A percentile compares a stretch with the other conserved stretches of the same genome.
phyloP scores from a whole-genome alignment of 2,113 vertebrate genomes.

The Barbus barbus region DNA sequence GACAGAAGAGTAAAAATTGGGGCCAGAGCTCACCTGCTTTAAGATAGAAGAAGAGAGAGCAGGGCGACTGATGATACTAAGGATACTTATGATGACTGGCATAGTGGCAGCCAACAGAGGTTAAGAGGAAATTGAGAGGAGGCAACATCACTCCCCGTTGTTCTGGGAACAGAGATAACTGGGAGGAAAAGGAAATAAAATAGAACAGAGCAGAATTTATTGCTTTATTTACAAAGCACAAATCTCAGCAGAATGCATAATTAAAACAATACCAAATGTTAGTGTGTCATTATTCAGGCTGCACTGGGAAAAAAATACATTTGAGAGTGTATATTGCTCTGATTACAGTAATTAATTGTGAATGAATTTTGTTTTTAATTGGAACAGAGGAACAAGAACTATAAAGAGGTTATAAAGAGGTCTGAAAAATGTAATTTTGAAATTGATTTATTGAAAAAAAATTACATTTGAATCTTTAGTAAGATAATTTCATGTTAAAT shows the following conservation, averaged over 20 bases:
- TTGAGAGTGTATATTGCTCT: constrained; percentile 7
- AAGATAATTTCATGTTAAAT: not conserved
- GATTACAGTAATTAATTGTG: constrained; percentile 19
- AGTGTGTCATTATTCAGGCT: not conserved
- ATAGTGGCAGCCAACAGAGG: constrained; percentile 9
- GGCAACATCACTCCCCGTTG: not conserved
- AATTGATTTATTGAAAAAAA: not conserved
- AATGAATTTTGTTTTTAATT: not conserved
- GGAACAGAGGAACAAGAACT: not conserved
- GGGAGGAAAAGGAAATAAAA: not conserved
- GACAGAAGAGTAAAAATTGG: constrained; percentile 47
- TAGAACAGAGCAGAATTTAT: not conserved
- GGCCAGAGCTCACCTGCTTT: constrained; percentile 53
- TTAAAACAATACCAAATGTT: not conserved
- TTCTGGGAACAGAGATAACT: not conserved
- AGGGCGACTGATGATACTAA: constrained; percentile 44
- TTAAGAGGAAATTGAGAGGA: constrained; percentile 3
- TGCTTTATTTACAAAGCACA: not conserved
- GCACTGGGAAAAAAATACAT: constrained; percentile 20
- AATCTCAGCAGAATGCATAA: constrained; percentile 1
- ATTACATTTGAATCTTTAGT: not conserved
- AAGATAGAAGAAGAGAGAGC: constrained; percentile 51
- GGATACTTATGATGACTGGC: constrained; percentile 16
- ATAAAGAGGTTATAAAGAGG: not conserved
- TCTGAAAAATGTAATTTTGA: not conserved